A percentile compares a stretch with the other conserved stretches of the same genome.
phyloP scores from a whole-genome alignment of 2,888 invertebrate genomes.

The Ochropacha duplaris region DNA sequence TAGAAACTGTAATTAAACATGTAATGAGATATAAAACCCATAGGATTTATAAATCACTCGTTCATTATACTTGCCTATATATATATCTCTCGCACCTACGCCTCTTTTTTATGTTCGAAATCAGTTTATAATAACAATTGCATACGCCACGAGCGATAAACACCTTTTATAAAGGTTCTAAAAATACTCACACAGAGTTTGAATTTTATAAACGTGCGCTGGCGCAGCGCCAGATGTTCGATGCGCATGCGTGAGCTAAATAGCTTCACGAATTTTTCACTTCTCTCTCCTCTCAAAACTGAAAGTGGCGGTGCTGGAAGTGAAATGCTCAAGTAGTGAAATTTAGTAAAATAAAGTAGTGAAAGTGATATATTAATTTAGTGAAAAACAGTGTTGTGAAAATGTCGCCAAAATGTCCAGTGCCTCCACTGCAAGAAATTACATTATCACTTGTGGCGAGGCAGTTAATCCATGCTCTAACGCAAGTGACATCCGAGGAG shows the following conservation, averaged over 20 bases:
- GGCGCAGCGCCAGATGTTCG: slow-evolving; percentile 62
- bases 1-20: background rate
- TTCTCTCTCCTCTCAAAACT: slow-evolving; percentile 66
- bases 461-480: slow-evolving; percentile 84
- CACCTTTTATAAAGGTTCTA: slow-evolving; percentile 77
- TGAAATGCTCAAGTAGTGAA: slow-evolving; percentile 65
- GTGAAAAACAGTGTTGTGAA: slow-evolving; percentile 38
- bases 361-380: slow-evolving; percentile 48
- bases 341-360: slow-evolving; percentile 40
- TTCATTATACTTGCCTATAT: background rate
- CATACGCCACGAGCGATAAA: slow-evolving; percentile 59
- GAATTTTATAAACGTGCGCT: slow-evolving; percentile 72
- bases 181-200: slow-evolving; percentile 71
- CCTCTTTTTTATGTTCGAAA: slow-evolving; percentile 21
- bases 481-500: slow-evolving; percentile 83
- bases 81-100: slow-evolving; percentile 12
- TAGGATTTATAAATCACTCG: background rate
- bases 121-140: slow-evolving; percentile 54
- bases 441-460: slow-evolving; percentile 84
- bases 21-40: background rate
- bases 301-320: slow-evolving; percentile 41
- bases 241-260: slow-evolving; percentile 69
- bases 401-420: slow-evolving; percentile 86
- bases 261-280: slow-evolving; percentile 67
- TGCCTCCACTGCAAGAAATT: slow-evolving; percentile 83